These are phyloP conservation scores for Scolopax bukidnonensis DNA, from an alignment of 2,797 vertebrate genomes.

Conservation along the genomic window DNA sequence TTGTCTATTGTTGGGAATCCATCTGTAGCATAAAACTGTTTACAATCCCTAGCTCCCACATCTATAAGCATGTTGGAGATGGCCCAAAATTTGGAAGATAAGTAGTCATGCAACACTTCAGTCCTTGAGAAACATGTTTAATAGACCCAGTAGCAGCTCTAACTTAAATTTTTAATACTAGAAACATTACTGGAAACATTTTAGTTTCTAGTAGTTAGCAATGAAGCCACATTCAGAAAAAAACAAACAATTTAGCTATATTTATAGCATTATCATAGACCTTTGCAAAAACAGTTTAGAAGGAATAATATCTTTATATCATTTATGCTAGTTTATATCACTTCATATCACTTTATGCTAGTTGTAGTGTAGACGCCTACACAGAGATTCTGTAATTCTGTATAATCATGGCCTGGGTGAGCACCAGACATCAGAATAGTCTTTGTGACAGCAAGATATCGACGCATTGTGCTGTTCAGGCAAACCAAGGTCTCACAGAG, in stretches of 20 bases:
- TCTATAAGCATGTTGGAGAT: not conserved
- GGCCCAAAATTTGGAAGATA: not conserved
- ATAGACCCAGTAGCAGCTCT: not conserved
- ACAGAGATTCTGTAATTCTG: not conserved
- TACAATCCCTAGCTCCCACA: not conserved
- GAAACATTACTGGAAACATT: not conserved
- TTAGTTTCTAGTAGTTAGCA: not conserved
- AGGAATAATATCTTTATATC: not conserved
- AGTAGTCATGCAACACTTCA: not conserved
- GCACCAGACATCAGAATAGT: not conserved
- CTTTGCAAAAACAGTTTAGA: not conserved
- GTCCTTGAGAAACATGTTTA: not conserved
- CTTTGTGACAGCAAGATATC: not conserved
- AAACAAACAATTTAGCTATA: too few relatives aligned
- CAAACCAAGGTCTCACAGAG: not conserved
- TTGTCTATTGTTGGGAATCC: not conserved
- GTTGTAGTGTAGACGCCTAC: not conserved
- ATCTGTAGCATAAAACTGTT: not conserved
- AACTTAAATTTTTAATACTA: not conserved
- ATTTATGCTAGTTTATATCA: too few relatives aligned
- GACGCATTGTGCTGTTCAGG: not conserved
- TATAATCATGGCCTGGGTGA: not conserved
- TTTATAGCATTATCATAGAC: not conserved
- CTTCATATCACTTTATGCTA: too few relatives aligned
- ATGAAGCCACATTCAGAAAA: not conserved